Evolutionary conservation across 2,113 vertebrate species (phyloP), one percentile per base, ranked within the genome.

Genomic region (Apistogramma diplotaenia): DNA sequence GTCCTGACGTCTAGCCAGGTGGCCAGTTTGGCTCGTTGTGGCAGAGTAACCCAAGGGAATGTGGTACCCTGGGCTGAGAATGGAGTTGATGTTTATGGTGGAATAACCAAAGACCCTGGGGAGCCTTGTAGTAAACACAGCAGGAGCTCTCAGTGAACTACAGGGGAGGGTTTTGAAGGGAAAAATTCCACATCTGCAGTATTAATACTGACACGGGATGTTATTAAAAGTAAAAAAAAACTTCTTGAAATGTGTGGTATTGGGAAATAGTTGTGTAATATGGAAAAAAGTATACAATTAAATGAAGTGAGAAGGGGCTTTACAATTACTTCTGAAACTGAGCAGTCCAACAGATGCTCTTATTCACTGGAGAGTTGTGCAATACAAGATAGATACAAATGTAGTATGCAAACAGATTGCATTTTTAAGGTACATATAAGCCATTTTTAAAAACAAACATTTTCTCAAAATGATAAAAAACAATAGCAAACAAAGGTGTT

Each of bases 1-100:
- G 93, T 94, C 79, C 95, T 99, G 91, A 95, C 95, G 0, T 90
- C 96, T 0, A 89, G 54, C 2, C 97, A 99, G 92, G 95, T 99
- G 84, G 90, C 95, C 74, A 96, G 94, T 84, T 91, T 99, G 85
- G 96, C 97, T 74, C 97, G 96, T 94, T 99, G 98, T 83, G 94
- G 96, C 19, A 93, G 78, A 21, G 95, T 95, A 0, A 92, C 96
- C 81, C 94, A 95, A 85, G 98, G 97, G 85, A 96, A 95, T 0
- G 93, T 99, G 80, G 93, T 96, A 40, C 95, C 96, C 55, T 99
- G 98, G 98, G 97, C 96, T 18, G 97, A 97, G 89, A 95, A 93
- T 54, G 92, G 93, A 0, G 94, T 99, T 18, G 96, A 98, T 70
- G 95, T 96, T 79, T 95, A 96, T 0, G 98, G 98, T 4, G 98